Evolutionary conservation across 2,797 vertebrate species (phyloP), one percentile per base, ranked within the genome.

Genomic region (Caiman crocodilus): DNA sequence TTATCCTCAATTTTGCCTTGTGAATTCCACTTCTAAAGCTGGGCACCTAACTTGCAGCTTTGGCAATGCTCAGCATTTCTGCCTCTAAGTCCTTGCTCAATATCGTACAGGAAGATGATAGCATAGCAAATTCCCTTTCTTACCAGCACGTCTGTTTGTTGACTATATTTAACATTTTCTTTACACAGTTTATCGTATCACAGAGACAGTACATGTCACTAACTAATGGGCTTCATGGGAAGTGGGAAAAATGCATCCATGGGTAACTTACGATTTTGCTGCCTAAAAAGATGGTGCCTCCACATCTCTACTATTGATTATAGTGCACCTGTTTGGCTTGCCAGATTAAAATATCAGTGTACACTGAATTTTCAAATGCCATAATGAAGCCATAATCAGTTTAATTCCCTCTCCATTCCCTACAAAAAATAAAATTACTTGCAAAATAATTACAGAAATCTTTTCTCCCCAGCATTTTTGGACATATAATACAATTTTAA

Each of bases 391-490:
- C 42, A 35, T 16, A 25, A 55, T 5, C 2, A 69, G 28, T 2
- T 26, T 25, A 3, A 55, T 50, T 50, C 42, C 42, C 18, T 4
- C 67, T 71, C 35, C 67, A 21, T 20, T 71, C 23, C 32, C 56
- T 3, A 3, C 1, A 12, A n/a, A n/a, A 74, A 35, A 26, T 23
- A 1, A 55, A 26, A 32, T 1, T 14, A 71, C 76, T 0, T 50
- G 5, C 4, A 6, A 6, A 18, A 63, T 81, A 20, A 1, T 32
- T 3, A 7, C 12, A 42, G 25, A 71, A 25, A 71, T 17, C 23
- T 69, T 30, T 20, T 11, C 21, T 42, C 42, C 42, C 42, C 42
- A 50, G 42, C 42, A 50, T 71, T 71, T 71, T 30, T 14, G 5
- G 32, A 20, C 20, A 30, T 18, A 67, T 30, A 67, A 28, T 67